Evolutionary conservation across 2,888 invertebrate genomes (phyloP).

Genomic region (Danaus chrysippus): DNA sequence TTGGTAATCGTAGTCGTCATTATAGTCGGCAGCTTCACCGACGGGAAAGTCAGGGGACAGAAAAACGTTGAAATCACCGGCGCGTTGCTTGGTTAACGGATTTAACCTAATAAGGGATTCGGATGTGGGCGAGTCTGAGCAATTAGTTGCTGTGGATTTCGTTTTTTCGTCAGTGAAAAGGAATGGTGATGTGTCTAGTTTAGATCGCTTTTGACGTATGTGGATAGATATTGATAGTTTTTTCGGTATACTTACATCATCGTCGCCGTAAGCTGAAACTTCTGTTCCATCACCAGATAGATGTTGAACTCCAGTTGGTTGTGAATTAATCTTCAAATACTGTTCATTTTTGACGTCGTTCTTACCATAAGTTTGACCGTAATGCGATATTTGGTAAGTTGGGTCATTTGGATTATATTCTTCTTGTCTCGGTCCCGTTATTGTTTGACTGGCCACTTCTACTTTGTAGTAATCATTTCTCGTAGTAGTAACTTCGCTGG

Average conservation of each 20-base stretch:
- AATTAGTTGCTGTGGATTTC: conserved; percentile 29
- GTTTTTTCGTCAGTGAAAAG: conserved; percentile 40
- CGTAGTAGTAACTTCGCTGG: conserved; percentile 46
- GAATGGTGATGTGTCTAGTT: conserved; percentile 53
- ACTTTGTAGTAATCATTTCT: conserved; percentile 56
- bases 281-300: conserved; percentile 61
- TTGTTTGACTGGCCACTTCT: conserved; percentile 52
- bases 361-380: conserved; percentile 38
- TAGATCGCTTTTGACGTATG: conserved; percentile 40
- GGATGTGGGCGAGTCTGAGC: conserved; percentile 37
- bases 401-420: conserved; percentile 35
- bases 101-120: conserved; percentile 44
- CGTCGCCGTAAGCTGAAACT: conserved; percentile 61
- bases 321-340: conserved; percentile 54
- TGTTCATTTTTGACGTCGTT: conserved; percentile 45
- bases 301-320: conserved; percentile 59
- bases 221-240: conserved; percentile 24
- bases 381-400: conserved; percentile 44
- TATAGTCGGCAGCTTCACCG: conserved; percentile 45
- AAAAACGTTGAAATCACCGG: conserved; percentile 41
- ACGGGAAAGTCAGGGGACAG: conserved; percentile 45
- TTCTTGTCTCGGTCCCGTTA: conserved; percentile 40
- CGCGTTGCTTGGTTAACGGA: conserved; percentile 32
- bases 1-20: conserved; percentile 39
- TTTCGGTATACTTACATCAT: conserved; percentile 61